phyloP scores from a whole-genome alignment of 2,113 vertebrate genomes.

The Alligator mississippiensis region DNA sequence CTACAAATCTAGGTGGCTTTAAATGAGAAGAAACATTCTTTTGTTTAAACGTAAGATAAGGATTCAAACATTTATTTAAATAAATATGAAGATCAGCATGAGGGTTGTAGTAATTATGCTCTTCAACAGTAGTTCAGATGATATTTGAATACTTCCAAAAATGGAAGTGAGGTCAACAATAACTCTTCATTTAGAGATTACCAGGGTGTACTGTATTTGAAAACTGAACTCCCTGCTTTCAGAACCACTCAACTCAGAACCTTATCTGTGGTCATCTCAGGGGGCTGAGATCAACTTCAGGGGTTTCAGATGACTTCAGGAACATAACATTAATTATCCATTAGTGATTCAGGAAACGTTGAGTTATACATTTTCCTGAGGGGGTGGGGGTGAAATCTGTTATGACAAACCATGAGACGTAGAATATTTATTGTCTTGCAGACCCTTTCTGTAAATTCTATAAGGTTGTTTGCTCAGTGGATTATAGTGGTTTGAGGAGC shows the following conservation, averaged over 20 bases:
- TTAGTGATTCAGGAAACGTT: not conserved
- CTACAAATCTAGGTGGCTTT: slow-evolving; percentile 14
- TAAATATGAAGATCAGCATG: not conserved
- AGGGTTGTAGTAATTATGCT: not conserved
- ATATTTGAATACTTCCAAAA: not conserved
- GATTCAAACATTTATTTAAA: not conserved
- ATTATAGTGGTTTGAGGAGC: not conserved
- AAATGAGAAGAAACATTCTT: not conserved
- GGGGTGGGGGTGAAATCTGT: too few species aligned
- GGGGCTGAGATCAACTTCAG: too few species aligned
- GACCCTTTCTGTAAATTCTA: not conserved
- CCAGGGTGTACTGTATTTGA: not conserved
- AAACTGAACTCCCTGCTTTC: not conserved
- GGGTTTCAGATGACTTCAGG: not conserved
- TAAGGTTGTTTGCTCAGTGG: not conserved
- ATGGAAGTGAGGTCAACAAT: slow-evolving; percentile 44
- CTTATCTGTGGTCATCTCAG: not conserved
- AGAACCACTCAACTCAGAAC: not conserved
- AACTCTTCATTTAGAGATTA: not conserved
- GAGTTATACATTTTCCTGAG: not conserved
- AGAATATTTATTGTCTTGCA: not conserved
- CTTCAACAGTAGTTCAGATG: slow-evolving; percentile 28
- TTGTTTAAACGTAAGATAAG: not conserved
- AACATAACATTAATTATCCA: slow-evolving; percentile 3
- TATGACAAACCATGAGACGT: not conserved